Conservation (phyloP, 2,888 invertebrate genomes). For the Lissocephala sabroskyi region DNA sequence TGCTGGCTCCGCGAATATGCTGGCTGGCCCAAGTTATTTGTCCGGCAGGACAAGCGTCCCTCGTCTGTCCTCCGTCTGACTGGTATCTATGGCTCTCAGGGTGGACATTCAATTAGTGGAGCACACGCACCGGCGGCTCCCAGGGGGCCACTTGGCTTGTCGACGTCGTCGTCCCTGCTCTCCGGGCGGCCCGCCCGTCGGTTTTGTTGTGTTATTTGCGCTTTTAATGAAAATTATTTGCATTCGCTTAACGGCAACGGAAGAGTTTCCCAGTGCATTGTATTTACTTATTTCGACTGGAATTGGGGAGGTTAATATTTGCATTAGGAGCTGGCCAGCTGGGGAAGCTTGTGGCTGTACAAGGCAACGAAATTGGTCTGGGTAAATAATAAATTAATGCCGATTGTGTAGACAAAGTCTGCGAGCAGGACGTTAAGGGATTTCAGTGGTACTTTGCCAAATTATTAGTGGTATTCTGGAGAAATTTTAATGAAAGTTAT, state of each 20-base stretch:
- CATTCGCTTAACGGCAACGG: conserved; percentile 18
- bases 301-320: too few relatives aligned
- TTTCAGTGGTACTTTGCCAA: too few relatives aligned
- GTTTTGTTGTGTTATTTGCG: conserved; percentile 44
- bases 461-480: too few relatives aligned
- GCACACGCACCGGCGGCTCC: conserved; percentile 30
- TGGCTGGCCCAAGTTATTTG: conserved; percentile 26
- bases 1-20: conserved; percentile 15
- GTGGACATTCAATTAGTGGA: conserved; percentile 48
- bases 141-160: conserved; percentile 23
- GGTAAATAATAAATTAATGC: too few relatives aligned
- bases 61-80: conserved; percentile 8
- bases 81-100: conserved; percentile 31
- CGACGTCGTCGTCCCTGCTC: conserved; percentile 10
- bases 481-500: too few relatives aligned
- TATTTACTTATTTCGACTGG: conserved; percentile 10
- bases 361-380: too few relatives aligned
- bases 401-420: too few relatives aligned
- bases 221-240: conserved; percentile 52
- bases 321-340: too few relatives aligned
- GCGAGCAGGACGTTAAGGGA: too few relatives aligned
- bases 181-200: background rate
- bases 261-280: too few relatives aligned
- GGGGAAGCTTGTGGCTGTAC: too few relatives aligned
- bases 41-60: conserved; percentile 6